A percentile compares a stretch with the other conserved stretches of the same genome.
These are phyloP conservation scores for Onychostruthus taczanowskii DNA, from an alignment of 2,113 vertebrate species.

Conservation along the genomic window DNA sequence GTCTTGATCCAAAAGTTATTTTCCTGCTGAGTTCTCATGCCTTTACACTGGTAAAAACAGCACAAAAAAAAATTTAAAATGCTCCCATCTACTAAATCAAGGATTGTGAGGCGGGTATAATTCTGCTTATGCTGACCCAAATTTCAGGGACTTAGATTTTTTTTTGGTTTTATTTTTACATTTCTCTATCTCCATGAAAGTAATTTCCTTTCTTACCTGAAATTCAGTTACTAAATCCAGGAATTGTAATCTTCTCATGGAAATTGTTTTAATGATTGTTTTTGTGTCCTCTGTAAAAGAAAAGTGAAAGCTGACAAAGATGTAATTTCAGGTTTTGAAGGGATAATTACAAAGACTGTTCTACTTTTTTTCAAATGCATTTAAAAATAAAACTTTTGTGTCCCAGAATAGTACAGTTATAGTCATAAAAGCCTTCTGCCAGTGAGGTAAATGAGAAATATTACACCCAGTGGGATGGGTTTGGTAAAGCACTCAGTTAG, in stretches of 20 bases:
- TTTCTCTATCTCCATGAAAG: not conserved
- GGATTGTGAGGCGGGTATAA: not conserved
- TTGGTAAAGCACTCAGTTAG: not conserved
- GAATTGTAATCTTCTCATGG: not conserved
- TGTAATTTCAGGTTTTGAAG: not conserved
- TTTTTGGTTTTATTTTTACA: not conserved
- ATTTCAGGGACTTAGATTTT: not conserved
- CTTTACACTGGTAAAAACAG: not conserved
- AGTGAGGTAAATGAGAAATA: not conserved
- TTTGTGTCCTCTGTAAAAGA: not conserved
- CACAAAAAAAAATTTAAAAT: not conserved
- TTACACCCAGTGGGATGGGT: not conserved
- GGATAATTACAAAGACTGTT: not conserved
- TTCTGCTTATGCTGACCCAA: not conserved
- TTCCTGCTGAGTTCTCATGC: not conserved
- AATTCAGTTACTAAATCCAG: not conserved
- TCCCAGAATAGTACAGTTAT: not conserved
- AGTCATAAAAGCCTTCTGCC: not conserved
- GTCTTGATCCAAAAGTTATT: not conserved
- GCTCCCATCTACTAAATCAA: not conserved
- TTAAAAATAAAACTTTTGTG: not conserved
- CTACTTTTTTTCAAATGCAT: not conserved
- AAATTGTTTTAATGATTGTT: not conserved
- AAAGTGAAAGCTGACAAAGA: not conserved
- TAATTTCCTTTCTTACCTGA: not conserved